Conservation (phyloP, 2,888 invertebrate species). For the Leucophenga montana region DNA sequence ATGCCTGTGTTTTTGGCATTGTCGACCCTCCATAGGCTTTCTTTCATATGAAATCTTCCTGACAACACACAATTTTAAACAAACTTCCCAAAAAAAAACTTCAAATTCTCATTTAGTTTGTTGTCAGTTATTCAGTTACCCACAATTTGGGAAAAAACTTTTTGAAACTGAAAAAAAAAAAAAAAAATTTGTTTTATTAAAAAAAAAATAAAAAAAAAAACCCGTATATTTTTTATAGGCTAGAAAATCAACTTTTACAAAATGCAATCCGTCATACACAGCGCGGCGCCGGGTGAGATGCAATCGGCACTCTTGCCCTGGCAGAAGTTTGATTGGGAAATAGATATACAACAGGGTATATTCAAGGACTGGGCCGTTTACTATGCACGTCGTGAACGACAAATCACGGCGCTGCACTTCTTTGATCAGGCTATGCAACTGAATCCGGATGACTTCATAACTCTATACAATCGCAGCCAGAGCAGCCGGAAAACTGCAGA, state of each 20-base stretch:
- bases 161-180: not conserved
- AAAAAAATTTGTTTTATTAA: not conserved
- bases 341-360: constrained; percentile 62
- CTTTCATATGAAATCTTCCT: no score
- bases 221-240: not conserved
- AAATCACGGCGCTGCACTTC: constrained; percentile 63
- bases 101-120: no score
- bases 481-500: constrained; percentile 62
- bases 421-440: constrained; percentile 62
- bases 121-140: no score
- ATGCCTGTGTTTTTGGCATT: no score
- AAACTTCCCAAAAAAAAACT: no score
- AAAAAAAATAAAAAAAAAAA: constrained; percentile 9
- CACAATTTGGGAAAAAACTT: no score
- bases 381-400: constrained; percentile 61
- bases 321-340: constrained; percentile 61
- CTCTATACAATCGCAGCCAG: constrained; percentile 61
- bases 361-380: constrained; percentile 69
- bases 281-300: not conserved
- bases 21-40: no score
- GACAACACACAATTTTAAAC: no score
- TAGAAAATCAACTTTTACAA: no score
- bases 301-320: constrained; percentile 47
- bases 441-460: constrained; percentile 54
- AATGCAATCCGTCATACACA: no score